phyloP scores from a whole-genome alignment of 2,113 vertebrate genomes.

The Petroica traversi region DNA sequence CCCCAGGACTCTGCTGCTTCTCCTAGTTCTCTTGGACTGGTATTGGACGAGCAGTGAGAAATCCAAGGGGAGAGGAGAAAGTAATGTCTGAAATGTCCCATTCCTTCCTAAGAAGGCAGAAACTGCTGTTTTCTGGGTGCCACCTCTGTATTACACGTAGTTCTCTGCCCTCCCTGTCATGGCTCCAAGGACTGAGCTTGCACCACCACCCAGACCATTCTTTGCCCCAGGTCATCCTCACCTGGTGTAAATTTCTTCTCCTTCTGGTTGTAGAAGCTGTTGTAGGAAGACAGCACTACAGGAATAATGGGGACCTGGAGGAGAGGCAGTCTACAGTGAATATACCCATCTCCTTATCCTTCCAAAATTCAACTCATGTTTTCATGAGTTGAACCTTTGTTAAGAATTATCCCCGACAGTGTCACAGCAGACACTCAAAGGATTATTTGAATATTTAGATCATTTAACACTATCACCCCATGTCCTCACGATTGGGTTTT shows the following conservation, averaged over 20 bases:
- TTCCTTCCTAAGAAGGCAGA: neutral
- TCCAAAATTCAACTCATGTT: neutral
- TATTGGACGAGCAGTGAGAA: neutral
- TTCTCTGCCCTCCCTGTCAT: neutral
- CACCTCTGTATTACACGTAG: rapidly evolving
- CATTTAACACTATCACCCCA: neutral
- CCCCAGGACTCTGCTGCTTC: neutral
- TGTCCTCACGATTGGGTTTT: neutral
- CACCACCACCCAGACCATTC: neutral
- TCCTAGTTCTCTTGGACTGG: neutral
- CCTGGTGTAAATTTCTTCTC: slow-evolving; percentile 77
- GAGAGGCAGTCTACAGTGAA: neutral
- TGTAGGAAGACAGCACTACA: slow-evolving; percentile 78
- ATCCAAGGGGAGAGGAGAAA: neutral
- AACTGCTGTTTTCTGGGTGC: neutral
- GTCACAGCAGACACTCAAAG: neutral
- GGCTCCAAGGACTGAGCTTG: neutral
- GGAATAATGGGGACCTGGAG: slow-evolving; percentile 77
- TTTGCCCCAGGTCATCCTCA: slow-evolving; percentile 1
- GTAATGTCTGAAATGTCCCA: neutral
- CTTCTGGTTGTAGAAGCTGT: slow-evolving; percentile 72
- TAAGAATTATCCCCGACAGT: neutral
- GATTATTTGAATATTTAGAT: neutral
- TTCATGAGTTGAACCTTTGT: neutral
- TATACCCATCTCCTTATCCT: neutral